phyloP scores from a whole-genome alignment of 2,888 invertebrate species.

The Acanthosepion lycidas region DNA sequence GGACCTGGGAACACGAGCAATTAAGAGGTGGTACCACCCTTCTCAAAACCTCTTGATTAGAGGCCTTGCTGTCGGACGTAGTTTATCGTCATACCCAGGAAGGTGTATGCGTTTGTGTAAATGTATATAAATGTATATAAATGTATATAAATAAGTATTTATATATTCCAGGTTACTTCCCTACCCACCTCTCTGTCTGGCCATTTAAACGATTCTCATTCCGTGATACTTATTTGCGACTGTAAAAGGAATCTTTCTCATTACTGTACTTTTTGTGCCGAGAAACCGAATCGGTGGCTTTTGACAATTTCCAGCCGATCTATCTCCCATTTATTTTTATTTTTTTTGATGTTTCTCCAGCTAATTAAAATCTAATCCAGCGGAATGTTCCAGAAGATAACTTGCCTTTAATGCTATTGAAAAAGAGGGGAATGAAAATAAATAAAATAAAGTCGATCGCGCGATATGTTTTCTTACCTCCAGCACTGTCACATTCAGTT shows the following conservation, averaged over 20 bases:
- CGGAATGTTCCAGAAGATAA: neutral
- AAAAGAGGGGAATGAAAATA: neutral
- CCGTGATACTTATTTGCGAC: neutral
- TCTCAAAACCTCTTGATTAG: too few species aligned
- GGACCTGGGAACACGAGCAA: too few species aligned
- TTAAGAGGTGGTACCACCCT: too few species aligned
- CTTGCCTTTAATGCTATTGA: neutral
- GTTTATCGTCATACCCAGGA: too few species aligned
- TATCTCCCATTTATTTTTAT: neutral
- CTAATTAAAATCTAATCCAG: neutral
- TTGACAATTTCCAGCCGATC: neutral
- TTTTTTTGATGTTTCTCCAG: neutral
- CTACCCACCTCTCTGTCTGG: neutral
- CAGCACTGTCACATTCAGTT: neutral
- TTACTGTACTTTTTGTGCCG: neutral
- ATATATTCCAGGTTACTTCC: neutral
- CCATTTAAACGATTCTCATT: neutral
- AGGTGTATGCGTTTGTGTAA: too few species aligned
- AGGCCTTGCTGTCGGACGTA: too few species aligned
- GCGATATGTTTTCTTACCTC: conserved; percentile 14
- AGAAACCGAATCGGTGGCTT: neutral
- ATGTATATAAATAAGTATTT: neutral
- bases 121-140: neutral
- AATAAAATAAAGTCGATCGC: neutral
- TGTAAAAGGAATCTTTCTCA: neutral